Evolutionary conservation across 1,140 invertebrate species (phyloP).

Genomic region (Drosophila grimshawi): DNA sequence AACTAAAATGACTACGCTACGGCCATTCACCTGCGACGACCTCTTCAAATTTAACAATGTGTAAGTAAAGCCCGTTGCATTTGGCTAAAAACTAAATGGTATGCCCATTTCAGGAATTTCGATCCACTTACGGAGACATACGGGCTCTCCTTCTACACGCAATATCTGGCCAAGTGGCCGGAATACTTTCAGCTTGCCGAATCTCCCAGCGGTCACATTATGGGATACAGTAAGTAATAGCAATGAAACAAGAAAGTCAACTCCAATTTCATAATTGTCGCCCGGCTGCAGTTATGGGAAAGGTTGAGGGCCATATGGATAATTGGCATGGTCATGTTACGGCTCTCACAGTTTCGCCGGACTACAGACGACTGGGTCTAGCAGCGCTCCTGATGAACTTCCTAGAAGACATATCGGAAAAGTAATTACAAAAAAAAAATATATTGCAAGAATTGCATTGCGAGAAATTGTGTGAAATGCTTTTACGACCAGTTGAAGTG

Average conservation of each 20-base stretch:
- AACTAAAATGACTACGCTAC: conserved; percentile 93
- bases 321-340: conserved; percentile 99
- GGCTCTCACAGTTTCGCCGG: conserved; percentile 97
- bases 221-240: conserved; percentile 97
- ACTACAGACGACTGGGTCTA: conserved; percentile 95
- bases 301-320: conserved; percentile 97
- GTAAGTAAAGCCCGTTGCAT: conserved; percentile 86
- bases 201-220: conserved; percentile 97
- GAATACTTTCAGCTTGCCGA: conserved; percentile 99
- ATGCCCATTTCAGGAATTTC: conserved; percentile 90
- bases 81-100: background rate
- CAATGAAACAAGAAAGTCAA: background rate
- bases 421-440: conserved; percentile 86
- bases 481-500: background rate
- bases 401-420: conserved; percentile 97
- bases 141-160: conserved; percentile 98
- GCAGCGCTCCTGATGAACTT: conserved; percentile 98
- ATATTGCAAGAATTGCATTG: background rate
- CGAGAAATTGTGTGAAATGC: no score
- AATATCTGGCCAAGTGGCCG: conserved; percentile 99
- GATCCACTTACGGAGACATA: conserved; percentile 99
- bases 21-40: conserved; percentile 97
- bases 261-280: background rate
- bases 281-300: conserved; percentile 95
- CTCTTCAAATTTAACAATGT: conserved; percentile 98